Base-by-base conservation (phyloP, 1,140 invertebrate genomes). In the Chrysopa pallens region DNA sequence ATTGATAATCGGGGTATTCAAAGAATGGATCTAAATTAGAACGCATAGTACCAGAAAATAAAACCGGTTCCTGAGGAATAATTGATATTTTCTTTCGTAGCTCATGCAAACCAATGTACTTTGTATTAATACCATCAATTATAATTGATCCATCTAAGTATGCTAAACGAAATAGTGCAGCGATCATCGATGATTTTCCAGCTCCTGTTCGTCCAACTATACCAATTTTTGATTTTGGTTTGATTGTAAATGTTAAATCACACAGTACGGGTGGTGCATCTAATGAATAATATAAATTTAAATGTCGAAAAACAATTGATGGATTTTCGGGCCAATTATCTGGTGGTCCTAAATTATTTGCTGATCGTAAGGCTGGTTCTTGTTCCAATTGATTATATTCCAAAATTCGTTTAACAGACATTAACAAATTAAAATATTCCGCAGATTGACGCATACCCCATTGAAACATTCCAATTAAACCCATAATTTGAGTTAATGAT, bases 171-270 rank as follows among this genome's bases (percentile, higher is more conserved):
- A 90, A 90, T 2, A 91, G 56, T 2, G 83, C 77, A 29, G 78
- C 66, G 40, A 89, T 82, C 5, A 92, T 61, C 0, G 86, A 90
- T 0, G 83, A 85, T 58, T 93, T 93, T 8, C 89, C 89, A 35
- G 88, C 86, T 1, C 89, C 88, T 6, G 83, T 86, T 53, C 81
- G 65, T 6, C 86, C 86, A 8, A 86, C 83, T 42, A 89, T 78
- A 2, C 83, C 84, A 40, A 86, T 67, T 68, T 78, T 86, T 58
- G 86, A 81, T 28, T 61, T 64, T 0, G 78, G 62, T 36, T 72
- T 47, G 15, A 86, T 72, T 1, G 56, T 54, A 38, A 85, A 74
- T 23, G 66, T 71, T 0, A 86, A 61, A 47, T 77, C 68, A 42
- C 72, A 75, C 5, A 86, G 56, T 2, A 85, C 75, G 0, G 68